A percentile compares a stretch with the other conserved stretches of the same genome.
These are phyloP conservation scores for Phalanger gymnotis DNA, from an alignment of 2,797 vertebrate species.

Conservation along the genomic window DNA sequence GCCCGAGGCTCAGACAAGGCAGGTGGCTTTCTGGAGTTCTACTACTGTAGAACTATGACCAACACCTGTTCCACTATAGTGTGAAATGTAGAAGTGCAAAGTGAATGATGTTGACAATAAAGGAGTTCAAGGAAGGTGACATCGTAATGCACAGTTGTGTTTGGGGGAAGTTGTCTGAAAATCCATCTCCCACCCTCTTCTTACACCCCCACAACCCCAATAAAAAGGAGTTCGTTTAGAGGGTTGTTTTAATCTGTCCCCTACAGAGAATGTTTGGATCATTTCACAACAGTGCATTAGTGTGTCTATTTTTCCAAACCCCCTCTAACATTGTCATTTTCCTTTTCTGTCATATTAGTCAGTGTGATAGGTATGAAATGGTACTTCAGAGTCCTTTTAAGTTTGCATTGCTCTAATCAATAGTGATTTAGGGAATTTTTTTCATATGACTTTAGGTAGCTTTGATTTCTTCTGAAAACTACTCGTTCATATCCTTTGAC, in stretches of 20 bases:
- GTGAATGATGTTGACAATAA: background rate
- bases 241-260: background rate
- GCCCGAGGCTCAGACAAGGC: constrained; percentile 34
- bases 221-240: background rate
- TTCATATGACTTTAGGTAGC: background rate
- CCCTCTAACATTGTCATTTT: background rate
- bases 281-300: background rate
- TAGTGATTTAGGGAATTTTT: background rate
- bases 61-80: background rate
- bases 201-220: background rate
- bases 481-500: background rate
- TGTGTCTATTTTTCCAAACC: background rate
- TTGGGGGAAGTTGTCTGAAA: background rate
- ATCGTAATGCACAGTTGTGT: background rate
- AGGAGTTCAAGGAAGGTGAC: background rate
- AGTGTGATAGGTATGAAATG: background rate
- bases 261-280: background rate
- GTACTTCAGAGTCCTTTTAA: background rate
- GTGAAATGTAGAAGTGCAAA: background rate
- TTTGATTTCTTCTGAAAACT: background rate
- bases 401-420: background rate
- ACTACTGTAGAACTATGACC: background rate
- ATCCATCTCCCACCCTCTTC: background rate
- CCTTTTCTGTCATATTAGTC: background rate
- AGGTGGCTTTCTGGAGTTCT: background rate